Percentiles rank a stretch among this genome's conserved stretches.
Conservation (phyloP, 2,797 vertebrate species). For the Alfaro cultratus region DNA sequence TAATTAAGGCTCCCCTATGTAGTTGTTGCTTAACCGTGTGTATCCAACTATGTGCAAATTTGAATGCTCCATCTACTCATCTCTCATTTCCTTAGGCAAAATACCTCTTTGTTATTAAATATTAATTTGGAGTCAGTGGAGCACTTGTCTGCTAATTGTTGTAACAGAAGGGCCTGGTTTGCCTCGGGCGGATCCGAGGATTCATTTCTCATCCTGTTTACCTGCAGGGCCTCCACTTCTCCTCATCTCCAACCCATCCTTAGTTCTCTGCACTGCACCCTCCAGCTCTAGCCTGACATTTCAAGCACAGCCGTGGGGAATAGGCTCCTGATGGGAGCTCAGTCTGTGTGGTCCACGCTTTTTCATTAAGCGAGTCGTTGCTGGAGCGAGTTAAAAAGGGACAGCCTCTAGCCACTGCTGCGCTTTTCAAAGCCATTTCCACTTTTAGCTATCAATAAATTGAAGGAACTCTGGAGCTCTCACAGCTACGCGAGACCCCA, state of each 20-base stretch:
- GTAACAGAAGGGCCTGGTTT: slow-evolving; percentile 76
- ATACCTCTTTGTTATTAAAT: slow-evolving; percentile 77
- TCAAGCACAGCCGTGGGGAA: slow-evolving; percentile 62
- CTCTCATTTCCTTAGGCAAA: slow-evolving; percentile 50
- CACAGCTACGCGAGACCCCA: slow-evolving; percentile 46
- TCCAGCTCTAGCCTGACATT: slow-evolving; percentile 71
- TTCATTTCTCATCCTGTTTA: slow-evolving; percentile 71
- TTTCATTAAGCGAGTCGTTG: slow-evolving; percentile 65
- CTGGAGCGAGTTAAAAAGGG: slow-evolving; percentile 68
- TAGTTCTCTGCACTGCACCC: slow-evolving; percentile 65
- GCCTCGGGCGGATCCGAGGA: slow-evolving; percentile 73
- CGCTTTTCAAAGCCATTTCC: slow-evolving; percentile 67
- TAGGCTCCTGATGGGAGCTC: slow-evolving; percentile 59
- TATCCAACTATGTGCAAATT: slow-evolving; percentile 30
- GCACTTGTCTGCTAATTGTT: slow-evolving; percentile 82
- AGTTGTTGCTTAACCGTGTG: slow-evolving; percentile 19
- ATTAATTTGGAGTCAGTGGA: slow-evolving; percentile 84
- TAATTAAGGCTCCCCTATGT: slow-evolving; percentile 19
- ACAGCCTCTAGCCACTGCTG: slow-evolving; percentile 60
- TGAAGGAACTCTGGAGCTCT: slow-evolving; percentile 60
- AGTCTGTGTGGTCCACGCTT: slow-evolving; percentile 62
- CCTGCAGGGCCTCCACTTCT: slow-evolving; percentile 58
- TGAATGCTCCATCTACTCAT: slow-evolving; percentile 38
- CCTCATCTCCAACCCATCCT: background rate
- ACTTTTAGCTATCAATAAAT: slow-evolving; percentile 76